Percentiles rank a stretch among this genome's conserved stretches.
phyloP scores from a whole-genome alignment of 1,140 invertebrate species.

The Physella acuta region DNA sequence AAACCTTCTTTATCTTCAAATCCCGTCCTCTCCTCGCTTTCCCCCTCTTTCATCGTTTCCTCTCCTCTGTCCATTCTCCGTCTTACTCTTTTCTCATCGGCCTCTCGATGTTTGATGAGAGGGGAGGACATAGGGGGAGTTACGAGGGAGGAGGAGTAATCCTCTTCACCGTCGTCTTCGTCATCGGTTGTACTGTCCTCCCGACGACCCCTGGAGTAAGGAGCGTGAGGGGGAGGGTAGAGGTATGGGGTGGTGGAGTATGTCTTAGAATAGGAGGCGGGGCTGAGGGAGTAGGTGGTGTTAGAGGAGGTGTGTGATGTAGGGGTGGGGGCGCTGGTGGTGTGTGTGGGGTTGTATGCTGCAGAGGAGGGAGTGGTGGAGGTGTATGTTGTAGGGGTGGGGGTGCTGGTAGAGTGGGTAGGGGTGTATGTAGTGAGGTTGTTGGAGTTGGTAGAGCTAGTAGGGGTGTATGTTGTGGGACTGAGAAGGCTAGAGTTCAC shows the following conservation, averaged over 20 bases:
- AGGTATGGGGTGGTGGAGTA: background rate
- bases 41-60: background rate
- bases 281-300: too few species aligned
- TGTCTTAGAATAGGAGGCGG: background rate
- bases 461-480: too few species aligned
- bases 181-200: slow-evolving; percentile 26
- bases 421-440: too few species aligned
- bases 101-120: slow-evolving; percentile 11
- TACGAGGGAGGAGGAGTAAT: slow-evolving; percentile 24
- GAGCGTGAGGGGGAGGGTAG: background rate
- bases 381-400: too few species aligned
- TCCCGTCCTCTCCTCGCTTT: background rate
- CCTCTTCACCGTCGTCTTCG: slow-evolving; percentile 29
- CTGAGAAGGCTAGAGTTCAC: too few species aligned
- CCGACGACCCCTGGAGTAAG: slow-evolving; percentile 15
- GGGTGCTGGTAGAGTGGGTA: too few species aligned
- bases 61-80: background rate
- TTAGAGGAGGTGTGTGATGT: too few species aligned
- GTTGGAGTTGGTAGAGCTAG: too few species aligned
- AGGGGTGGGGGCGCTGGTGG: too few species aligned
- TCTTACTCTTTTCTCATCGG: background rate
- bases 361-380: too few species aligned
- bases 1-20: background rate
- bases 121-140: slow-evolving; percentile 28
- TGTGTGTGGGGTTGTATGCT: too few species aligned